These are phyloP conservation scores for Eurosta solidaginis DNA, from an alignment of 1,140 invertebrate genomes.

Conservation along the genomic window DNA sequence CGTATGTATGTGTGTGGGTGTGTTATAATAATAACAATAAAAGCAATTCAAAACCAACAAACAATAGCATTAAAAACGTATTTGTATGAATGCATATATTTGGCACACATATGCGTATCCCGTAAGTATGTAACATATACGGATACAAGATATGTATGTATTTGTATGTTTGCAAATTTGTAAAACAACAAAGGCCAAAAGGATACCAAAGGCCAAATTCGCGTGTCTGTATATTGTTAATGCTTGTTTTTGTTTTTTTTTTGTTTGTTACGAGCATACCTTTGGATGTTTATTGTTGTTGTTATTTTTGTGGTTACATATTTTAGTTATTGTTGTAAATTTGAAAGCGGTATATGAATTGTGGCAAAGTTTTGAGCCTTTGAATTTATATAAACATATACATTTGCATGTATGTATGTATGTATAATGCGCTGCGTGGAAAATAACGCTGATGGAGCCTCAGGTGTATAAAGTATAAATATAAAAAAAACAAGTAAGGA, in stretches of 20 bases:
- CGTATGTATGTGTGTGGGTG: too few species aligned
- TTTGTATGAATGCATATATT: not conserved
- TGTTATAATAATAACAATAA: constrained; percentile 18
- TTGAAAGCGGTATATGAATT: not conserved
- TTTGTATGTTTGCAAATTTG: not conserved
- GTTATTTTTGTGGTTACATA: not conserved
- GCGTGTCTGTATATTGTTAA: not conserved
- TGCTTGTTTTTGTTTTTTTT: too few species aligned
- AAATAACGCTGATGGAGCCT: not conserved
- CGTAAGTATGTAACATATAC: not conserved
- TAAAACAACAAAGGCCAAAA: not conserved
- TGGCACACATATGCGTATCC: too few species aligned
- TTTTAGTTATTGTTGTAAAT: not conserved
- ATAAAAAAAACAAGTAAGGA: not conserved
- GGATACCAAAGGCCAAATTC: not conserved
- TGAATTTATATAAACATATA: too few species aligned
- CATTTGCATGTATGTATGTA: too few species aligned
- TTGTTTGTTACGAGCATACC: not conserved
- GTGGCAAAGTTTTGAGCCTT: not conserved
- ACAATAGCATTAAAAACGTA: not conserved
- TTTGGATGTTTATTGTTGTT: not conserved
- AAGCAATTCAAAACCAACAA: constrained; percentile 3
- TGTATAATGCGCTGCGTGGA: too few species aligned
- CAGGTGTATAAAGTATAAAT: not conserved
- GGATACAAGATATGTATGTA: too few species aligned